Evolutionary conservation across 2,888 invertebrate species (phyloP).

Genomic region (Chymomyza amoena): DNA sequence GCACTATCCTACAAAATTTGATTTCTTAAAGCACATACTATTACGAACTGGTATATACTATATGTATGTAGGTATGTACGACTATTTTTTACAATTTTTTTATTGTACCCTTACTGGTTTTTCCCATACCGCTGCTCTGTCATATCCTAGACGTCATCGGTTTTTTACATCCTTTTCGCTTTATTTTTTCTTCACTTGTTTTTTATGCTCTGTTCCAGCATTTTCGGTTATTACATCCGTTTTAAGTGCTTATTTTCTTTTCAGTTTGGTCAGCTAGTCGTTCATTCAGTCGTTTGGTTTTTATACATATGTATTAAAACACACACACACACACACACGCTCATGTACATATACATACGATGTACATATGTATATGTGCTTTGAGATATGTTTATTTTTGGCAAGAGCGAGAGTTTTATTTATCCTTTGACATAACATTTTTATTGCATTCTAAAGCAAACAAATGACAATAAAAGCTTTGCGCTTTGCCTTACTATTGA

Average conservation of each 20-base stretch:
- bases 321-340: neutral
- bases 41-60: no score
- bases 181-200: no score
- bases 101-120: no score
- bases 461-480: slow-evolving; percentile 49
- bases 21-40: no score
- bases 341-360: no score
- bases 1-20: no score
- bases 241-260: slow-evolving; percentile 18
- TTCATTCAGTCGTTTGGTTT: slow-evolving; percentile 2
- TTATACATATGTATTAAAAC: neutral
- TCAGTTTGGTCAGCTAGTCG: slow-evolving; percentile 5
- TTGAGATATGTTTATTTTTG: slow-evolving; percentile 16
- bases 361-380: no score
- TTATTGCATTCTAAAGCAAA: slow-evolving; percentile 55
- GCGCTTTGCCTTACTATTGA: slow-evolving; percentile 5
- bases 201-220: neutral
- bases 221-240: slow-evolving; percentile 29
- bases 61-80: no score
- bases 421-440: slow-evolving; percentile 55
- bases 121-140: no score
- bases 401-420: slow-evolving; percentile 26
- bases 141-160: no score
- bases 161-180: no score
- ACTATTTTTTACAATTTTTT: no score